Base-by-base conservation (phyloP, 2,888 invertebrate genomes). In the Caenorhabditis zanzibari region DNA sequence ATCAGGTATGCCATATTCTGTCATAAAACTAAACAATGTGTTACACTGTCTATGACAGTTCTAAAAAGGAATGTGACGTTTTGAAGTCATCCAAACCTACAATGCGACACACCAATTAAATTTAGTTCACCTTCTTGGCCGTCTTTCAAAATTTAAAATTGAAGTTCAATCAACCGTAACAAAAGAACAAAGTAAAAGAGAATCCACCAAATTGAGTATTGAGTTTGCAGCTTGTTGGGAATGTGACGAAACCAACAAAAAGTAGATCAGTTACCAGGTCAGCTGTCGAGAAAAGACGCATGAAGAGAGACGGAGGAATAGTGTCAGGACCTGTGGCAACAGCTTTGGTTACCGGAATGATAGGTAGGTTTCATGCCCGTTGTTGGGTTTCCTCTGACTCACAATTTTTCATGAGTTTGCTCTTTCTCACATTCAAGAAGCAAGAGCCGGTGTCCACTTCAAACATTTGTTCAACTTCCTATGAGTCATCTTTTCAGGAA, bases 271-370 rank as follows among this genome's bases (percentile, higher is more conserved):
- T 69, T 59, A 63, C 41, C 66, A 72, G 63, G 66, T 72, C 77
- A 72, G 72, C 64, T 69, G 63, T 73, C 56, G 72, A 58, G 44
- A 69, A 64, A 19, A 86, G 85, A 16, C 72, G 59, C 47, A 63
- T 41, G 69, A 86, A 86, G 66, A 56, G 88, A 58, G 89, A 89
- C 68, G 89, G 88, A 44, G 89, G 89, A 38, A 79, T 88, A 47
- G 85, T 89, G 44, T 85, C 88, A 28, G 90, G 89, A 16, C 90
- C 90, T 14, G 76, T 90, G 10, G 90, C 90, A 5, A 89, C 89
- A 0, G 90, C 90, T 35, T 81, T 91, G 12, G 90, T 91, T 19
- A 89, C 90, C 10, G 91, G 91, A 64, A 90, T 91, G 88, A 91
- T 91, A 41, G 90, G 90, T 89, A 80, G 63, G 84, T 32, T 32